Evolutionary conservation across 2,113 vertebrate species (phyloP), one percentile per base, ranked within the genome.

Genomic region (Lasiurus borealis): DNA sequence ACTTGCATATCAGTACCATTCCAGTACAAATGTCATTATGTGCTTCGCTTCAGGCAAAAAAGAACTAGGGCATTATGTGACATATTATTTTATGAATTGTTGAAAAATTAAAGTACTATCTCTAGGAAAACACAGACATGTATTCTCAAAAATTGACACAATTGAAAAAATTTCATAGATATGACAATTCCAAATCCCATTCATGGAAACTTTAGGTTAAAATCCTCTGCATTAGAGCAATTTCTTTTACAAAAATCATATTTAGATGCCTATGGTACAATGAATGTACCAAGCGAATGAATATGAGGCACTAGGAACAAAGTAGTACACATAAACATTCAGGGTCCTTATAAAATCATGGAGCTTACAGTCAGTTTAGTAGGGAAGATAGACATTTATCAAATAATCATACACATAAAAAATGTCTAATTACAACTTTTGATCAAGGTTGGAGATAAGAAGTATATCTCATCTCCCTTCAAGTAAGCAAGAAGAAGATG

Each of bases 231-330:
- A 64, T 31, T 66, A 71, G 2, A 46, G 64, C 48, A 78, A n/a
- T 85, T 85, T 87, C 71, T 94, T 90, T 92, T 75, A 90, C 4
- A 48, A 90, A 90, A 83, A 69, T 81, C 50, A 27, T 15, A 50
- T 84, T 73, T 27, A 46, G 57, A 52, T 88, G 48, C 15, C 14
- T 73, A 16, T 50, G 62, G 23, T 48, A 29, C 62, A 73, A 73
- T 50, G 54, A 52, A 83, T 5, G n/a, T 52, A 13, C 18, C 66
- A 80, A 9, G 9, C 19, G 23, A 25, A 59, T 59, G 23, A 59
- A 25, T 25, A 8, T 29, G 54, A 87, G 23, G 25, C 3, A 1
- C 14, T 7, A 25, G 57, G 27, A 25, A 62, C 76, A 48, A 3
- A 14, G 46, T 48, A 40, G 34, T 25, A 57, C 16, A 48, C 27